Conservation (phyloP, 92 coral and sea anemone species). For the Ricordea florida region DNA sequence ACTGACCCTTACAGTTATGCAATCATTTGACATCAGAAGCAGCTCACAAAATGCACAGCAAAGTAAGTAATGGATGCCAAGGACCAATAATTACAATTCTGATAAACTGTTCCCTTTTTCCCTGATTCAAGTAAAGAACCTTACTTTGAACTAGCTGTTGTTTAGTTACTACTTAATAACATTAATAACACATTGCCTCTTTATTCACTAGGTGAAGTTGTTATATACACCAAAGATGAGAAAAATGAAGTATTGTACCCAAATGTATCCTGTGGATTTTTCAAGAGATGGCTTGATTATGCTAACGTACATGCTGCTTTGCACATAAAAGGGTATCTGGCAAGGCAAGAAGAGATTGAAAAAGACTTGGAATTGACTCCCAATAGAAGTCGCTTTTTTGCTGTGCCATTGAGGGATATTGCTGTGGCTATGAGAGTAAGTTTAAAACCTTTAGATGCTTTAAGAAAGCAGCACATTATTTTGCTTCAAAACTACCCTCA, state of each 20-base stretch:
- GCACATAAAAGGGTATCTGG: background rate
- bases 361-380: background rate
- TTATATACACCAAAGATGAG: conserved; percentile 54
- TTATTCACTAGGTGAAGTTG: conserved; percentile 23
- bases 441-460: background rate
- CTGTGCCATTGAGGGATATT: conserved; percentile 34
- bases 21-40: background rate
- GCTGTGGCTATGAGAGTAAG: conserved; percentile 55
- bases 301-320: background rate
- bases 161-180: background rate
- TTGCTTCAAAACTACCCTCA: background rate
- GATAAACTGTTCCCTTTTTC: background rate
- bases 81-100: background rate
- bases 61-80: background rate
- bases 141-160: background rate
- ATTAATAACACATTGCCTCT: no score
- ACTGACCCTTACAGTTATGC: no score
- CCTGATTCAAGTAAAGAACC: background rate
- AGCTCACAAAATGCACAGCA: background rate
- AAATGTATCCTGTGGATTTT: conserved; percentile 17
- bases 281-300: conserved; percentile 33
- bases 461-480: background rate
- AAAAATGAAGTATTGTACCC: conserved; percentile 58
- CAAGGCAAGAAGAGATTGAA: conserved; percentile 7
- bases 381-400: background rate